Conservation (phyloP, 1,140 invertebrate genomes). For the Thaumetopoea pityocampa region DNA sequence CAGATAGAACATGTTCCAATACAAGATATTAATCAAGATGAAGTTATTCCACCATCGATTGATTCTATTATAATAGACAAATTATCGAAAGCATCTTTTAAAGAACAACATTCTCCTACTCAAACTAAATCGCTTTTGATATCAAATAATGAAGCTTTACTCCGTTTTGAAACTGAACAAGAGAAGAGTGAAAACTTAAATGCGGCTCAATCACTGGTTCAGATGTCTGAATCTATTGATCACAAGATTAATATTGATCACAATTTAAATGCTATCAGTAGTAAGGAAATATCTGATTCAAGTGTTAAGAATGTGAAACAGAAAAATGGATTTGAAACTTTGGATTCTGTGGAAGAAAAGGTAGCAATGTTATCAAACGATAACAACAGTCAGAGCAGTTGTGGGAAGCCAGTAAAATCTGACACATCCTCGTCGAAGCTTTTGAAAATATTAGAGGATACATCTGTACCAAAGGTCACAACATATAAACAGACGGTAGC, state of each 20-base stretch:
- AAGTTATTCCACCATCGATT: slow-evolving; percentile 13
- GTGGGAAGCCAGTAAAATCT: slow-evolving; percentile 20
- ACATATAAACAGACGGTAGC: slow-evolving; percentile 38
- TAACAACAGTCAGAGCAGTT: slow-evolving; percentile 29
- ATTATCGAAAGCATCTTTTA: neutral
- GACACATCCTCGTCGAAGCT: slow-evolving; percentile 61
- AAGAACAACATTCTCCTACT: slow-evolving; percentile 8
- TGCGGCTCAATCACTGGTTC: slow-evolving; percentile 67
- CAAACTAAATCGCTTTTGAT: slow-evolving; percentile 21
- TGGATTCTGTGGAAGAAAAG: slow-evolving; percentile 31
- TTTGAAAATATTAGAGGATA: slow-evolving; percentile 71
- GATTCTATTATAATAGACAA: slow-evolving; percentile 18
- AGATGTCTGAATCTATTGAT: slow-evolving; percentile 68
- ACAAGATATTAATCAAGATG: slow-evolving; percentile 10
- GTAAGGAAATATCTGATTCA: slow-evolving; percentile 20
- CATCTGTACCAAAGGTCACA: slow-evolving; percentile 41
- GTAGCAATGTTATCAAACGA: slow-evolving; percentile 29
- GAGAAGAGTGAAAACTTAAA: slow-evolving; percentile 70
- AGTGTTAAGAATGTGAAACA: slow-evolving; percentile 11
- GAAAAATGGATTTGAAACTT: slow-evolving; percentile 26
- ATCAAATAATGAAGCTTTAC: slow-evolving; percentile 33
- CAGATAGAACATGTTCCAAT: slow-evolving; percentile 7
- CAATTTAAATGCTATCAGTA: slow-evolving; percentile 37
- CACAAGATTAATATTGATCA: slow-evolving; percentile 48
- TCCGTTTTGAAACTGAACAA: slow-evolving; percentile 61